Conservation (phyloP, 2,797 vertebrate species). For the Lutjanus argentimaculatus region DNA sequence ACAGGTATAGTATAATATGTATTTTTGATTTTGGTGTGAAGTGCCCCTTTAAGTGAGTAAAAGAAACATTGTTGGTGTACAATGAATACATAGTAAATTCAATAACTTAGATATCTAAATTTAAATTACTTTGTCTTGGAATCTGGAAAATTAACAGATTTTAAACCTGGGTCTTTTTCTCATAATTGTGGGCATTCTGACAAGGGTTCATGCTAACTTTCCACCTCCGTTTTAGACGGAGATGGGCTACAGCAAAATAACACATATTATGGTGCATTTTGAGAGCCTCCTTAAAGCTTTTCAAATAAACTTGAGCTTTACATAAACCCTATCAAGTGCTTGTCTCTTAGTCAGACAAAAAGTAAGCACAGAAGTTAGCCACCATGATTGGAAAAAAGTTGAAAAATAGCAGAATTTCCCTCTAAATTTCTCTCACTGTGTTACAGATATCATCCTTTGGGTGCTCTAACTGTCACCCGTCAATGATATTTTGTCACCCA, state of each 20-base stretch:
- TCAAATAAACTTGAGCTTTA: not conserved
- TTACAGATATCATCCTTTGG: not conserved
- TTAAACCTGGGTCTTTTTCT: not conserved
- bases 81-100: not conserved
- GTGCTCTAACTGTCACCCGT: slow-evolving; percentile 4
- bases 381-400: not conserved
- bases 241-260: not conserved
- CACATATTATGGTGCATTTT: not conserved
- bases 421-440: not conserved
- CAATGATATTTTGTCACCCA: slow-evolving; percentile 2
- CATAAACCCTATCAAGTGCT: not conserved
- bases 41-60: not conserved
- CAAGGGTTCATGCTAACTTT: not conserved
- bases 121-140: not conserved
- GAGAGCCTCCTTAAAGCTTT: not conserved
- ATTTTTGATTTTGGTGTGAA: no score
- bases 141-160: not conserved
- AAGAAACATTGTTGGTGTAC: not conserved
- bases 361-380: not conserved
- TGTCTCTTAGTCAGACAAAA: not conserved
- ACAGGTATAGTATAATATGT: no score
- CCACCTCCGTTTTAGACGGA: not conserved
- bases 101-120: not conserved
- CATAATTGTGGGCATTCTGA: not conserved
- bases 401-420: not conserved